Percentiles rank a stretch among this genome's conserved stretches.
Conservation (phyloP, 2,888 invertebrate species). For the Diarsia rubi region DNA sequence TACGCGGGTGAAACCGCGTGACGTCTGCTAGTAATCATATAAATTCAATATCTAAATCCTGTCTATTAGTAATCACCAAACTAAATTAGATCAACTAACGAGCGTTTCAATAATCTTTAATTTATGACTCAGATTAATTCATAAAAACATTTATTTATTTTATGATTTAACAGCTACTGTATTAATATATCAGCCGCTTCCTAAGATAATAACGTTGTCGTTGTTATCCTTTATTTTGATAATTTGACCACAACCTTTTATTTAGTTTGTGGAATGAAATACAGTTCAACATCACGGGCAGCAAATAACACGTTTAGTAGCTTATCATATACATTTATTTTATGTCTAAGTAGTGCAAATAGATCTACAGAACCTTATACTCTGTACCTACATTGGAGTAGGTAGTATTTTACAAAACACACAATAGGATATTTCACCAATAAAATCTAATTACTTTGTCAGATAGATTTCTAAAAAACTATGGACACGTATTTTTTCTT, state of each 20-base stretch:
- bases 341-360: neutral
- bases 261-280: neutral
- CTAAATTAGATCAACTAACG: neutral
- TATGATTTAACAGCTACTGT: slow-evolving; percentile 1
- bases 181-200: neutral
- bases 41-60: neutral
- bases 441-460: too few species aligned
- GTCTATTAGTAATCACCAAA: neutral
- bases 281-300: neutral
- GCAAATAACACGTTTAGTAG: neutral
- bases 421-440: too few species aligned
- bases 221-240: neutral
- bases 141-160: neutral
- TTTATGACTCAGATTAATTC: slow-evolving; percentile 30
- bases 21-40: neutral
- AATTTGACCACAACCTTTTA: neutral
- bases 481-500: too few species aligned
- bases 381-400: neutral
- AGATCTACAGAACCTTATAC: neutral
- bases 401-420: neutral
- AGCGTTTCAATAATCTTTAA: slow-evolving; percentile 7
- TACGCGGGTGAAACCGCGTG: too few species aligned
- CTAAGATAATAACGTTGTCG: neutral
- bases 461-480: too few species aligned
- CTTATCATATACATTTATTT: neutral